Base-by-base conservation (phyloP, 2,113 vertebrate species). In the Gavialis gangeticus region DNA sequence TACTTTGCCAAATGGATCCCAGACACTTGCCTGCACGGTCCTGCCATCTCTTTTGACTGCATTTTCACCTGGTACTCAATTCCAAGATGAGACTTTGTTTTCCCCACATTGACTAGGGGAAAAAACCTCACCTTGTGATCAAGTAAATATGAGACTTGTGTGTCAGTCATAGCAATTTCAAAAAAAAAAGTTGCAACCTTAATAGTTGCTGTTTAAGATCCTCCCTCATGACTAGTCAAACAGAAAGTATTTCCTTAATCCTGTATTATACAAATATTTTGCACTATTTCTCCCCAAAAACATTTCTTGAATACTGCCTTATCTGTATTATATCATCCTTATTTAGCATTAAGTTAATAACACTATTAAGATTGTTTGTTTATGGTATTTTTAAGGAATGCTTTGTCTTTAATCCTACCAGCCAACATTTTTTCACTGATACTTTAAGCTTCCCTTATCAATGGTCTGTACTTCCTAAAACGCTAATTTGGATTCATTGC, bases 181-280 rank as follows among this genome's bases (percentile, higher is more conserved):
- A 84, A 94, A 94, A 95, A 90, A 87, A 81, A 88, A 46, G 46
- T 46, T 95, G 91, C 92, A 15, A 56, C 15, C 87, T 95, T 21
- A 63, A 85, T 75, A 85, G 79, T 75, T 82, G 84, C 67, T 88
- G 22, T 88, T 90, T 93, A 71, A 25, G 27, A 28, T 93, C 34
- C 10, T 90, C 16, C 73, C 66, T 88, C 67, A 90, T 84, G 91
- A 27, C 79, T 93, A 56, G 37, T 75, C 90, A 79, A 85, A 60
- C 64, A 80, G 56, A 92, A 95, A 95, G 9, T 88, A 94, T 95
- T 94, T 97, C 88, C 92, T 93, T 94, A 84, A 66, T 60, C 34
- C 10, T 93, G 90, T 95, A 90, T 95, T 92, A 81, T 8, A 76
- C 8, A 25, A 94, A 87, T 93, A 73, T 67, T 93, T 93, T 93